phyloP scores from a whole-genome alignment of 2,113 vertebrate genomes.

The Pachyramphus minor region DNA sequence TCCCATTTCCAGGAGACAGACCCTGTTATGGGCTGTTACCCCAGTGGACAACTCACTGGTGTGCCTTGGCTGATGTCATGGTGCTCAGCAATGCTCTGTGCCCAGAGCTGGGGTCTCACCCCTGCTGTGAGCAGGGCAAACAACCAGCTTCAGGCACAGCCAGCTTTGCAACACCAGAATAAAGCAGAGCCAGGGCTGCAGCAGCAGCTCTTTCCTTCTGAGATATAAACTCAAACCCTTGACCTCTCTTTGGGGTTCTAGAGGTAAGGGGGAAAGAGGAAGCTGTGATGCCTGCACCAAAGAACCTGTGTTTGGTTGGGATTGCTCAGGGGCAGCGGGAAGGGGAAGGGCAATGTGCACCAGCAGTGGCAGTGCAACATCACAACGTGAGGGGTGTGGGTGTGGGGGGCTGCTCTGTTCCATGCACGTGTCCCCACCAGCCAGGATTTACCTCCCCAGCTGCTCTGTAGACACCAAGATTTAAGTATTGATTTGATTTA shows the following conservation, averaged over 20 bases:
- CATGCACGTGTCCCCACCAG: accelerated
- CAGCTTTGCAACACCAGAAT: accelerated
- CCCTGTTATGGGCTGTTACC: neutral
- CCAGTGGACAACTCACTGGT: accelerated
- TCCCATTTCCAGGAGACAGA: accelerated
- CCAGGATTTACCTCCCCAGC: neutral
- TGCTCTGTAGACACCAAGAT: accelerated
- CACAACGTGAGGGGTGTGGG: accelerated
- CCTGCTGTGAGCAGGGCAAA: neutral
- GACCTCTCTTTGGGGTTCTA: neutral
- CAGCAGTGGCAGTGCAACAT: accelerated
- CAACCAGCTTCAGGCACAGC: accelerated
- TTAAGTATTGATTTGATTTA: neutral
- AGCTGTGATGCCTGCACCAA: neutral
- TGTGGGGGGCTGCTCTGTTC: accelerated
- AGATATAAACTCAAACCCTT: accelerated
- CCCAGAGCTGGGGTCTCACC: neutral
- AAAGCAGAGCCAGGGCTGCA: neutral
- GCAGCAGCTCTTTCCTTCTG: neutral
- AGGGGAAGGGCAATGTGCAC: neutral
- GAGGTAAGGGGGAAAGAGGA: neutral
- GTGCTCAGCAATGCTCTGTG: neutral
- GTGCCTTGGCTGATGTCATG: neutral
- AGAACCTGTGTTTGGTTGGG: accelerated
- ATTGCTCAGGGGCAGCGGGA: accelerated